phyloP scores from a whole-genome alignment of 2,888 invertebrate genomes.

The Ommatoiulus sabulosus region DNA sequence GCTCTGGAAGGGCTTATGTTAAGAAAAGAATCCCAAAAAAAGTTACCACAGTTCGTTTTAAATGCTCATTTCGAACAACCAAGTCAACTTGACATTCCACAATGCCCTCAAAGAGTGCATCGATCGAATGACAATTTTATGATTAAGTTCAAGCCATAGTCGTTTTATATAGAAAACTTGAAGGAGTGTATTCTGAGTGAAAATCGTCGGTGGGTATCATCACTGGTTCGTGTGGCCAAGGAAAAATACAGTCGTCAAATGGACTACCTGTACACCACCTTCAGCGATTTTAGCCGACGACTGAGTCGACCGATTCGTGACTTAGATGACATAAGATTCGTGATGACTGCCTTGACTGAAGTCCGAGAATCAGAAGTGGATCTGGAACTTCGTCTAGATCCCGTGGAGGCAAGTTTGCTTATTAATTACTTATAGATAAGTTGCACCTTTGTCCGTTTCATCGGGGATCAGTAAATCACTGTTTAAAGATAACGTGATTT shows the following conservation, averaged over 20 bases:
- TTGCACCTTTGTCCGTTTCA: no score
- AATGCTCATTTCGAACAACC: no score
- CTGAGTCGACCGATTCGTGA: slow-evolving; percentile 89
- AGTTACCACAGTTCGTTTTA: no score
- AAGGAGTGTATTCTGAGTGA: slow-evolving; percentile 85
- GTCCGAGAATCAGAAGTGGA: slow-evolving; percentile 95
- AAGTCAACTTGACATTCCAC: no score
- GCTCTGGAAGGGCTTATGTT: no score
- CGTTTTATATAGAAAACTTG: slow-evolving; percentile 70
- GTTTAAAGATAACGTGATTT: no score
- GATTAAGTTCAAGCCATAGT: not conserved
- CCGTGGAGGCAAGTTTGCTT: slow-evolving; percentile 80
- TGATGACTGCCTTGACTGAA: slow-evolving; percentile 93
- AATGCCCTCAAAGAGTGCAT: no score
- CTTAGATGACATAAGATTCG: slow-evolving; percentile 91
- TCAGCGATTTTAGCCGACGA: slow-evolving; percentile 91
- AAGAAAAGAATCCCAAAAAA: no score
- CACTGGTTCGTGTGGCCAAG: slow-evolving; percentile 68
- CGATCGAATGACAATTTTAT: not conserved
- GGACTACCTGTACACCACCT: slow-evolving; percentile 78
- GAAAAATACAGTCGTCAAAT: slow-evolving; percentile 67
- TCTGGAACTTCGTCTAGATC: slow-evolving; percentile 92
- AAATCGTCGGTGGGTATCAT: slow-evolving; percentile 67
- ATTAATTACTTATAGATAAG: no score
- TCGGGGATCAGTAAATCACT: no score